Evolutionary conservation across 2,797 vertebrate genomes (phyloP).

Genomic region (Myotis myotis): DNA sequence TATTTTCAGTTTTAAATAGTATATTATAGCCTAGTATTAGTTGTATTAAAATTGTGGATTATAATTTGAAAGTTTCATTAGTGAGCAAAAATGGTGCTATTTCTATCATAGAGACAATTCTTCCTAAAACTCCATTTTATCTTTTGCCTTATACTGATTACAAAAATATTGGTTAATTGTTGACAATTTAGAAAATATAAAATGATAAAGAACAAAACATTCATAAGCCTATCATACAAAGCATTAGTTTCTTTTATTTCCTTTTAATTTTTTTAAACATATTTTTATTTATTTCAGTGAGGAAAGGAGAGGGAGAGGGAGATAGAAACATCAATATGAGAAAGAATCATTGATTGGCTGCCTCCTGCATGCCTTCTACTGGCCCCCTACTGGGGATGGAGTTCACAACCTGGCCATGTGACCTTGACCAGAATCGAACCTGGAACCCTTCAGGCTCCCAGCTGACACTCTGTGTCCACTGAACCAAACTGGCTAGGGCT

Average conservation of each 20-base stretch:
- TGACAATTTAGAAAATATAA: neutral
- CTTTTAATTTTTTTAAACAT: neutral
- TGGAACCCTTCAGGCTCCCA: no score
- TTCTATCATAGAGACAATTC: neutral
- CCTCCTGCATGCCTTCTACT: no score
- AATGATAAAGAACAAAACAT: neutral
- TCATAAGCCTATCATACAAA: neutral
- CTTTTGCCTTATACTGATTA: neutral
- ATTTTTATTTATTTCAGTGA: neutral
- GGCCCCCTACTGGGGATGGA: no score
- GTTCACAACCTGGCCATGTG: no score
- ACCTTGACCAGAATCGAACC: no score
- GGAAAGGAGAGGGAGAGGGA: no score
- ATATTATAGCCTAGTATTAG: neutral
- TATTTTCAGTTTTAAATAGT: constrained; percentile 16
- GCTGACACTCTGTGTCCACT: no score
- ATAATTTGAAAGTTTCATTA: neutral
- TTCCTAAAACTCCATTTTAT: neutral
- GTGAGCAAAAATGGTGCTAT: neutral
- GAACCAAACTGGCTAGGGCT: no score
- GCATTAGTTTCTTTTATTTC: neutral
- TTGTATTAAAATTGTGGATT: neutral
- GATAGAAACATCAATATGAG: no score
- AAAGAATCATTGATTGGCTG: no score
- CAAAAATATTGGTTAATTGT: neutral